Evolutionary conservation across 2,113 vertebrate species (phyloP), one percentile per base, ranked within the genome.

Genomic region (Triplophysa tibetana): DNA sequence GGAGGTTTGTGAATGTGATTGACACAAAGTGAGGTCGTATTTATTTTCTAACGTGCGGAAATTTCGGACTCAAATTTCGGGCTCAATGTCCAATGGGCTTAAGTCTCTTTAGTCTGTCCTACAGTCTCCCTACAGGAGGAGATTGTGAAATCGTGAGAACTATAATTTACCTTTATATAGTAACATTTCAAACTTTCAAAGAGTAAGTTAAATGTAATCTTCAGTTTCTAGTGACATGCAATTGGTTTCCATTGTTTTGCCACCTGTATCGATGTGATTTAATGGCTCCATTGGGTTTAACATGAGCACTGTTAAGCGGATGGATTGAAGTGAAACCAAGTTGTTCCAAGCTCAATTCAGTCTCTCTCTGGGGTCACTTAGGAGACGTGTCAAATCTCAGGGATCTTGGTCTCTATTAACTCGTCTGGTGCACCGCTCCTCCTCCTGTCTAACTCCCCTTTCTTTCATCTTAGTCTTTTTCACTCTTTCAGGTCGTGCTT

Each of bases 401-500:
- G 26, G 78, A 80, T 66, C 82, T 83, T 48, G 11, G 78, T 66
- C 54, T 77, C 73, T 76, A 77, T 83, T 81, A 81, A 84, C 82
- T 84, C 24, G 78, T 84, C 68, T 81, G 61, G 74, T 67, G 68
- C 73, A 68, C 78, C 74, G 67, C 60, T 66, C 78, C 78, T 75
- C 77, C 23, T 80, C 74, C 43, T 73, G 70, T 68, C 82, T 64
- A 72, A 70, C 75, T 80, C 75, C 77, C 70, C 74, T 80, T 63
- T 68, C 77, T 82, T 85, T 82, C 63, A 85, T 85, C 80, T 74
- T 80, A 41, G 61, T 76, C 63, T 82, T 62, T 78, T 79, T 78
- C 23, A n/a, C 82, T 84, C 82, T 81, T 85, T 82, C 54, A 80
- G 21, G 63, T 68, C 73, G 66, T 56, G 67, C 69, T 82, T 85